phyloP scores from a whole-genome alignment of 2,113 vertebrate genomes.

The Sardina pilchardus region DNA sequence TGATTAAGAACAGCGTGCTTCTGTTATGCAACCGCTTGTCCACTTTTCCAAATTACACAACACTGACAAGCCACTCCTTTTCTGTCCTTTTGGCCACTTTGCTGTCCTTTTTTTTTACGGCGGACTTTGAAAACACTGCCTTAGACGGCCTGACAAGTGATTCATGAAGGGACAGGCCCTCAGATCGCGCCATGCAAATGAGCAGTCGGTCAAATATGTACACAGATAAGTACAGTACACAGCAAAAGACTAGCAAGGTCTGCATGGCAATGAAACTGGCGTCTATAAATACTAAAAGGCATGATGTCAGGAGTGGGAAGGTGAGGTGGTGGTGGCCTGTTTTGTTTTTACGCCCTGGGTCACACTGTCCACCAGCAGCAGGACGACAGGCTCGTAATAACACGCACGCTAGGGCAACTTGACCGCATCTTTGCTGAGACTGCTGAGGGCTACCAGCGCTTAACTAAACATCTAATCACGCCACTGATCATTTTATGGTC shows the following conservation, averaged over 20 bases:
- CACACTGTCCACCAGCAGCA: neutral
- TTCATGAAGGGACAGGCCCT: neutral
- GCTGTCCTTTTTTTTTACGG: neutral
- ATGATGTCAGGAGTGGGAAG: neutral
- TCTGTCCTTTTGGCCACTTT: neutral
- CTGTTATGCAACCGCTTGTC: neutral
- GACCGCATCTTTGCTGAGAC: neutral
- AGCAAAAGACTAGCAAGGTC: neutral
- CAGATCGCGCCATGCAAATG: neutral
- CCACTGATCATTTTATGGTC: neutral
- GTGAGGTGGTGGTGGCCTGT: neutral
- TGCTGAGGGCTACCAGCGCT: slow-evolving; percentile 9
- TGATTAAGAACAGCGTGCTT: neutral
- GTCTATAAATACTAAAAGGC: neutral
- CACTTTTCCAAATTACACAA: neutral
- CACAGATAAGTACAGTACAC: neutral
- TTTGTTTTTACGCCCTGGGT: neutral
- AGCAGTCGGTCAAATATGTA: neutral
- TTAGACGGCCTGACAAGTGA: neutral
- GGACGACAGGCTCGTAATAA: neutral
- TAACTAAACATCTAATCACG: neutral
- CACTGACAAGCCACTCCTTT: neutral
- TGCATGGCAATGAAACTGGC: neutral
- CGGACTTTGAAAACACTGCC: neutral
- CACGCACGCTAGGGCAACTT: slow-evolving; percentile 7